Conservation (phyloP, 2,113 vertebrate genomes). For the Nesoenas mayeri region DNA sequence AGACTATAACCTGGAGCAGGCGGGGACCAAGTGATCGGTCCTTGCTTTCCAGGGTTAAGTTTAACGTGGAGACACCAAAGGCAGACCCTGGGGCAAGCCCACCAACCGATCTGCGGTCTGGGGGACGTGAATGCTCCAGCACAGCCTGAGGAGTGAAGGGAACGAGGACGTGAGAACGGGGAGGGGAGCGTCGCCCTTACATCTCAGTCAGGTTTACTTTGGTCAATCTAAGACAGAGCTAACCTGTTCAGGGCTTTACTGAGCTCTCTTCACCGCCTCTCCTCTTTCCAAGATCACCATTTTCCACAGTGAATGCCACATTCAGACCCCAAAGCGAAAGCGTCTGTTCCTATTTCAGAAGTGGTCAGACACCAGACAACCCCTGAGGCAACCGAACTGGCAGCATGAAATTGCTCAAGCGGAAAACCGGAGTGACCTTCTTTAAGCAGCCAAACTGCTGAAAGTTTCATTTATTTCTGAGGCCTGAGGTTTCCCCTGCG, state of each 20-base stretch:
- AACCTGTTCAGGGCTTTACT: not conserved
- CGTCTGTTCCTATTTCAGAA: not conserved
- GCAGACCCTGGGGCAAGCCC: not conserved
- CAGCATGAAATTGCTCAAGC: not conserved
- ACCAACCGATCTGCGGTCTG: not conserved
- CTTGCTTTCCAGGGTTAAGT: not conserved
- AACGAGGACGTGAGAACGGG: not conserved
- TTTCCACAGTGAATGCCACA: not conserved
- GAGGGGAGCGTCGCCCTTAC: not conserved
- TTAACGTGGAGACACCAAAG: not conserved
- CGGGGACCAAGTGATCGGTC: rapidly evolving
- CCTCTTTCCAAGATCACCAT: not conserved
- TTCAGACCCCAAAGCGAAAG: not conserved
- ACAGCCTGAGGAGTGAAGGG: not conserved
- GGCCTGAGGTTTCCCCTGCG: not conserved
- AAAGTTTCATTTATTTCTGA: not conserved
- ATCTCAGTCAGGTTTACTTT: not conserved
- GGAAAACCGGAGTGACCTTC: not conserved
- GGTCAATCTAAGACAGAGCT: not conserved
- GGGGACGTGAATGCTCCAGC: not conserved
- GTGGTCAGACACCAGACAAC: not conserved
- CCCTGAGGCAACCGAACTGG: not conserved
- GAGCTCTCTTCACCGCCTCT: not conserved
- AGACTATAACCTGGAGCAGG: not conserved
- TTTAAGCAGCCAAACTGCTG: not conserved